Conservation (phyloP, 2,113 vertebrate species). For the Ciconia maguari region DNA sequence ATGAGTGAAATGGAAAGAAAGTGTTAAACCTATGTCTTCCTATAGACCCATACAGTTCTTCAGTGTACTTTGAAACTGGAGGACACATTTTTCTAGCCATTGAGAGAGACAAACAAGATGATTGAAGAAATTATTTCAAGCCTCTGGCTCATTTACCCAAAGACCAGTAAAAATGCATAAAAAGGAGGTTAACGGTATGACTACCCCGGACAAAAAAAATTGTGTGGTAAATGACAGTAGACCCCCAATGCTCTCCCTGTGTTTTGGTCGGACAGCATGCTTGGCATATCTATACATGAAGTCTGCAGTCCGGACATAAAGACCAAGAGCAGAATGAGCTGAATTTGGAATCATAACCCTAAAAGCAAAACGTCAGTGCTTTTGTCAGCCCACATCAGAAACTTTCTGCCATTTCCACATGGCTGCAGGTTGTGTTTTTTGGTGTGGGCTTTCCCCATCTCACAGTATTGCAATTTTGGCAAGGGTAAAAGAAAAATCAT, state of each 20-base stretch:
- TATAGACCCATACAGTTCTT: background rate
- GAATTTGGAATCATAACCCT: background rate
- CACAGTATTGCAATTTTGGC: background rate
- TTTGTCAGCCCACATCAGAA: background rate
- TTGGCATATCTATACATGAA: background rate
- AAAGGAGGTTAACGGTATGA: background rate
- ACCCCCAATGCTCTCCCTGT: background rate
- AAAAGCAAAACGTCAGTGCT: background rate
- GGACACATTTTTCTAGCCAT: background rate
- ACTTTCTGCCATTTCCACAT: background rate
- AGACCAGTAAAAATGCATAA: background rate
- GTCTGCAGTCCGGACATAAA: background rate
- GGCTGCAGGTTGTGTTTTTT: background rate
- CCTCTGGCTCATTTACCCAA: background rate
- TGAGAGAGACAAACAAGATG: background rate
- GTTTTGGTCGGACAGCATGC: background rate
- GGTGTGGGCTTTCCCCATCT: background rate
- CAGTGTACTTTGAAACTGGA: background rate
- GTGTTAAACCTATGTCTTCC: background rate
- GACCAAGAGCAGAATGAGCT: background rate
- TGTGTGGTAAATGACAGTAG: background rate
- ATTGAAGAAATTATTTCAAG: background rate
- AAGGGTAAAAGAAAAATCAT: background rate
- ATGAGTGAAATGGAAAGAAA: background rate
- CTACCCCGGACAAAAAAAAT: rapidly evolving